Conservation (phyloP, 2,113 vertebrate genomes). For the Mellivora capensis region DNA sequence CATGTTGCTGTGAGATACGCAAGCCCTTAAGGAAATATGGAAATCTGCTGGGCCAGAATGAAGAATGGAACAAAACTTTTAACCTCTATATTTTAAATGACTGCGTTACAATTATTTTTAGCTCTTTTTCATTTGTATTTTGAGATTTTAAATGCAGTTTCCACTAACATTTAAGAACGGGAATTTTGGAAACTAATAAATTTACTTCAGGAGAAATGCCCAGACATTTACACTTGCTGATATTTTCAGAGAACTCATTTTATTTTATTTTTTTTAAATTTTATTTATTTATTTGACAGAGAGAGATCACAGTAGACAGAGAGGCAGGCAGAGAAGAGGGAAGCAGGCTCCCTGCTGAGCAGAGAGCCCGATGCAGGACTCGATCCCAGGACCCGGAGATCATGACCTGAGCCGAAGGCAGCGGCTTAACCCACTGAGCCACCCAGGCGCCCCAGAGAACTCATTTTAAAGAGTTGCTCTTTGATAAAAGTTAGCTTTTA, state of each 20-base stretch:
- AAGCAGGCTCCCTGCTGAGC: too few species aligned
- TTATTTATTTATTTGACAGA: too few species aligned
- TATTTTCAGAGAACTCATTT: constrained; percentile 32
- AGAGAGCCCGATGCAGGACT: too few species aligned
- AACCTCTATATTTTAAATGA: not conserved
- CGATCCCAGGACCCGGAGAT: too few species aligned
- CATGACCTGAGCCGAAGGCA: too few species aligned
- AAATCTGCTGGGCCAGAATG: not conserved
- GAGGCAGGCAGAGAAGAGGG: too few species aligned
- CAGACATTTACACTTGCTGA: not conserved
- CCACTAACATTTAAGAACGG: not conserved
- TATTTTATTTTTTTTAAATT: too few species aligned
- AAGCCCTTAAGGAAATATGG: constrained; percentile 18
- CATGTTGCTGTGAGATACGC: constrained; percentile 13
- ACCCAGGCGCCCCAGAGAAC: too few species aligned
- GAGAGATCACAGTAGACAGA: too few species aligned
- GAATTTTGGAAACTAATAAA: not conserved
- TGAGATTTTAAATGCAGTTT: constrained; percentile 1
- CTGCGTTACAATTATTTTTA: not conserved
- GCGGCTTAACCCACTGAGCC: too few species aligned
- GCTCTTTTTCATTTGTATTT: constrained; percentile 11
- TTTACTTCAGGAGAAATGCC: not conserved
- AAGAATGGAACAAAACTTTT: constrained; percentile 34
- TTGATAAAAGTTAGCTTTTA: constrained; percentile 26
- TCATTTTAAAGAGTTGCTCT: constrained; percentile 13